Base-by-base conservation (phyloP, 2,113 vertebrate genomes). In the Sinocyclocheilus rhinocerous region DNA sequence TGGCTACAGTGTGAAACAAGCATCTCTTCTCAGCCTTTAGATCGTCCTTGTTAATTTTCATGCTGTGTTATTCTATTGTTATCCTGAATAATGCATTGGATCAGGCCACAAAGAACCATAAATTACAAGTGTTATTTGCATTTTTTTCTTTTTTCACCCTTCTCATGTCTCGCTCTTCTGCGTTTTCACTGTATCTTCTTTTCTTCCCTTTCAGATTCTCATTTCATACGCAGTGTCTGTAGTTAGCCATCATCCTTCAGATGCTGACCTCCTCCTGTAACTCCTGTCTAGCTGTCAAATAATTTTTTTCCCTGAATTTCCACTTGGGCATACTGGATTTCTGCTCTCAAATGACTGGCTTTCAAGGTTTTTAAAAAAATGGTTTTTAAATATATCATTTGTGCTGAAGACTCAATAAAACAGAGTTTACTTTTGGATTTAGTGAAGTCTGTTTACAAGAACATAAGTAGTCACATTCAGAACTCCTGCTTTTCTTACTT, bases 361-460 rank as follows among this genome's bases (percentile, higher is more conserved):
- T 65, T 65, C 39, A 67, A 61, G 6, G 20, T 13, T 73, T 33
- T 13, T 73, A 3, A 33, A 2, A 33, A n/a, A n/a, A n/a, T n/a
- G n/a, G n/a, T 33, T 33, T 33, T 33, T 76, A 7, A 9, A 57
- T 55, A 6, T 18, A 26, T 26, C 50, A 78, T 78, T 78, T n/a
- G 16, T 7, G 29, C 29, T 8, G 22, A 63, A 80, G 77, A 42
- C 77, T 61, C 33, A 80, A n/a, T 39, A n/a, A 80, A 57, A 65
- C 55, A 2, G 33, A n/a, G 36, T 45, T 81, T 63, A 65, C 13
- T n/a, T 36, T 4, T n/a, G n/a, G n/a, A 36, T 87, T 65, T 36
- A 70, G 24, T 29, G 36, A 73, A 79, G 76, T 20, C 50, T 52
- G 15, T 63, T 83, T 78, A 84, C 24, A 84, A 84, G 86, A 77